Evolutionary conservation across 1,140 invertebrate genomes (phyloP).

Genomic region (Colletes gigas): DNA sequence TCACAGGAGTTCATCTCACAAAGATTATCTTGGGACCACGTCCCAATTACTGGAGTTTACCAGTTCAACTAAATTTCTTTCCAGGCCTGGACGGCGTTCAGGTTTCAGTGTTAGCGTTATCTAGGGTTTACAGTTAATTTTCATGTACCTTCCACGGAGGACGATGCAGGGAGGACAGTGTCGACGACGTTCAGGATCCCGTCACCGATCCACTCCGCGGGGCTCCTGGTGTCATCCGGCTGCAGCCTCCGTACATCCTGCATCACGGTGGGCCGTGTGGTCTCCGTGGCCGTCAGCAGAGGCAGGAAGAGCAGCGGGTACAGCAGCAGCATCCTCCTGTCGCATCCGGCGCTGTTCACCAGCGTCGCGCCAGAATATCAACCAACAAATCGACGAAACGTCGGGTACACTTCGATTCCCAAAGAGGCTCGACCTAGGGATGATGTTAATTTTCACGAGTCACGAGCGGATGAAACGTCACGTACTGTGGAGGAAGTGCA

Average conservation of each 20-base stretch:
- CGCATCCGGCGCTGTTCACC: conserved; percentile 8
- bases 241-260: conserved; percentile 15
- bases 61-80: no score
- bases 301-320: conserved; percentile 46
- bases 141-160: conserved; percentile 43
- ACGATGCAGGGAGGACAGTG: conserved; percentile 50
- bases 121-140: background rate
- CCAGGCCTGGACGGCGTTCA: no score
- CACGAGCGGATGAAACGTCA: background rate
- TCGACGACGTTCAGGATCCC: conserved; percentile 60
- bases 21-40: no score
- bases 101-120: background rate
- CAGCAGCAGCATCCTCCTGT: conserved; percentile 47
- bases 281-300: conserved; percentile 27
- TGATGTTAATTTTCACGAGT: background rate
- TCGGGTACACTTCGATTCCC: background rate
- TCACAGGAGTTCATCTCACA: no score
- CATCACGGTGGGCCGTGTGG: conserved; percentile 24
- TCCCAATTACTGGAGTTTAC: no score
- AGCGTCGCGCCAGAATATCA: background rate
- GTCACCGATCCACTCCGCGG: conserved; percentile 58
- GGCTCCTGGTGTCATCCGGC: background rate
- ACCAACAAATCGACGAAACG: no score
- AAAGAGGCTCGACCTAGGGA: background rate
- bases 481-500: background rate